Evolutionary conservation across 2,113 vertebrate genomes (phyloP).

Genomic region (Edolisoma coerulescens): DNA sequence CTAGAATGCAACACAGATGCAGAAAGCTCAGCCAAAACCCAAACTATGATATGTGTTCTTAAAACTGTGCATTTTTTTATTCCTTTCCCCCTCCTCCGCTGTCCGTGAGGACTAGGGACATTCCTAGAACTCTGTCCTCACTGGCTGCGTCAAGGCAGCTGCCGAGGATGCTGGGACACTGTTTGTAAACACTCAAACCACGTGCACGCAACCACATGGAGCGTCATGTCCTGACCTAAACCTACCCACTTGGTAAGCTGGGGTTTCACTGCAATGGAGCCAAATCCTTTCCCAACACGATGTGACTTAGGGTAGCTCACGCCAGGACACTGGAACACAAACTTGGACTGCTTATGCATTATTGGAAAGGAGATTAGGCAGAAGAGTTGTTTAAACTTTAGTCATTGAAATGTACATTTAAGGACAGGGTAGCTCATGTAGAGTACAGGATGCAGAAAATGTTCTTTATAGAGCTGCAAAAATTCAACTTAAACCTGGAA

Average conservation of each 20-base stretch:
- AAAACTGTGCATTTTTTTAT: not conserved
- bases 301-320: not conserved
- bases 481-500: not conserved
- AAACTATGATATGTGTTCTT: not conserved
- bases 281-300: not conserved
- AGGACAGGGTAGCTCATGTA: not conserved
- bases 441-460: not conserved
- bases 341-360: not conserved
- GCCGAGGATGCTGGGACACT: conserved; percentile 26
- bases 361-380: not conserved
- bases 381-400: not conserved
- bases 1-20: not conserved
- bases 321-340: not conserved
- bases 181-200: conserved; percentile 60
- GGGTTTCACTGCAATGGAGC: not conserved
- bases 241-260: not conserved
- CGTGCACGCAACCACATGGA: conserved; percentile 19
- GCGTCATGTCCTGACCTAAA: conserved; percentile 32
- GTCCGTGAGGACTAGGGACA: not conserved
- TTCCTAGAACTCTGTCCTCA: conserved; percentile 17
- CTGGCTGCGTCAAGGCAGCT: conserved; percentile 20
- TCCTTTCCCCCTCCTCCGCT: not conserved
- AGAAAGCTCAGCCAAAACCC: conserved; percentile 23
- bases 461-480: not conserved
- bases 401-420: not conserved